Evolutionary conservation across 2,888 invertebrate species (phyloP).

Genomic region (Plebejus melissa): DNA sequence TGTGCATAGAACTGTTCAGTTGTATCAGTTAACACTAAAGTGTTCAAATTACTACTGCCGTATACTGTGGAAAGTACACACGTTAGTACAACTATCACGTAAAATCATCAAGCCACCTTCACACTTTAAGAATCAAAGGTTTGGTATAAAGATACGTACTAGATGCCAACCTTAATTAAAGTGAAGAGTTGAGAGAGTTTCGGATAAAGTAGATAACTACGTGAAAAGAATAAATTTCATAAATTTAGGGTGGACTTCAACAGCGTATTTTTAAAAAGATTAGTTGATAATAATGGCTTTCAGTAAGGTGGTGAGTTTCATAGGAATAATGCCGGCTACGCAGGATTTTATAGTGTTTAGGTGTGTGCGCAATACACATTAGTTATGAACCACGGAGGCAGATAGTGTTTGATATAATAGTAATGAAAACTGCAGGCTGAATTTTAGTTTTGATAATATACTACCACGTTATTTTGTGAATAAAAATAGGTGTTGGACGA

Average conservation of each 20-base stretch:
- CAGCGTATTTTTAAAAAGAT: not conserved
- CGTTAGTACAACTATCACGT: constrained; percentile 13
- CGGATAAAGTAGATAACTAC: constrained; percentile 1
- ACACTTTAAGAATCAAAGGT: constrained; percentile 1
- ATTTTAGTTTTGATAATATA: no score
- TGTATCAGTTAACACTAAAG: no score
- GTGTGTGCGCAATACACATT: no score
- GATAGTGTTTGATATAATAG: no score
- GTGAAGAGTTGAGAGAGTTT: constrained; percentile 7
- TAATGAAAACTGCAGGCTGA: no score
- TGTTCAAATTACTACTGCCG: no score
- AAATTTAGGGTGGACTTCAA: not conserved
- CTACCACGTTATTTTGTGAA: no score
- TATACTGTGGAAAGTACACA: not conserved
- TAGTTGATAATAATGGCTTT: not conserved
- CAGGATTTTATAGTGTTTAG: no score
- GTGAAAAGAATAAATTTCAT: constrained; percentile 1
- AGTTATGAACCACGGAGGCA: no score
- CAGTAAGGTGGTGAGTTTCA: not conserved
- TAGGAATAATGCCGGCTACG: not conserved
- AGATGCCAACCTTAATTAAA: constrained; percentile 1
- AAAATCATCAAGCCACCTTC: not conserved
- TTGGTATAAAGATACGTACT: constrained; percentile 3
- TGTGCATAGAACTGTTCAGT: no score
- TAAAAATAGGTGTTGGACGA: no score